Conservation (phyloP, 2,888 invertebrate species). For the Cephus rjabovi region DNA sequence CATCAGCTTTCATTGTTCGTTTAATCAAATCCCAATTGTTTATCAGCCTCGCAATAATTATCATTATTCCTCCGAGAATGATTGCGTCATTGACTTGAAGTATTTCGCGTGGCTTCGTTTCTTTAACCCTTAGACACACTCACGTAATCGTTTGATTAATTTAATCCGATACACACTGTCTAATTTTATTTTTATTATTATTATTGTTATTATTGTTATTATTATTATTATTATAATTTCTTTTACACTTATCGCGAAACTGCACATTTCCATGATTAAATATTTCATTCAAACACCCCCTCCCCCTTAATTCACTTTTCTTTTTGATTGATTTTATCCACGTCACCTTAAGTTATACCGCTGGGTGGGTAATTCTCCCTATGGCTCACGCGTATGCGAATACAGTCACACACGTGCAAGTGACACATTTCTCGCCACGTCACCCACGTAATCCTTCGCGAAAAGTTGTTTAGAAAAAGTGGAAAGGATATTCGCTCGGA, state of each 20-base stretch:
- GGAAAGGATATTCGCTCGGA: not conserved
- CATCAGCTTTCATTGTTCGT: not conserved
- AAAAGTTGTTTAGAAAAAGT: constrained; percentile 6
- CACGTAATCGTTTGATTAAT: not conserved
- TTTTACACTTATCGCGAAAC: not conserved
- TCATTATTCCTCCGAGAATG: not conserved
- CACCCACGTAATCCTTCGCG: not conserved
- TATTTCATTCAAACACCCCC: no score
- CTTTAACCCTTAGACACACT: not conserved
- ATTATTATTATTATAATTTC: not conserved
- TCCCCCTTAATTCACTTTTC: not conserved
- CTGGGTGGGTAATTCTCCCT: not conserved
- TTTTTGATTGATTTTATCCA: not conserved
- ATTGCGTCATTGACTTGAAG: not conserved
- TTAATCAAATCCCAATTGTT: not conserved
- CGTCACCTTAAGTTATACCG: not conserved
- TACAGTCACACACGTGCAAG: not conserved
- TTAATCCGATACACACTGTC: not conserved
- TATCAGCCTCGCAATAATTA: not conserved
- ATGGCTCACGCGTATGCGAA: not conserved
- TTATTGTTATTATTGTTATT: not conserved
- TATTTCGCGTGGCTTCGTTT: not conserved
- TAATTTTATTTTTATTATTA: not conserved
- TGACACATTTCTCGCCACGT: not conserved
- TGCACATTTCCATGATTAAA: not conserved